Conservation (phyloP, 2,797 vertebrate genomes). For the Onychomys torridus region DNA sequence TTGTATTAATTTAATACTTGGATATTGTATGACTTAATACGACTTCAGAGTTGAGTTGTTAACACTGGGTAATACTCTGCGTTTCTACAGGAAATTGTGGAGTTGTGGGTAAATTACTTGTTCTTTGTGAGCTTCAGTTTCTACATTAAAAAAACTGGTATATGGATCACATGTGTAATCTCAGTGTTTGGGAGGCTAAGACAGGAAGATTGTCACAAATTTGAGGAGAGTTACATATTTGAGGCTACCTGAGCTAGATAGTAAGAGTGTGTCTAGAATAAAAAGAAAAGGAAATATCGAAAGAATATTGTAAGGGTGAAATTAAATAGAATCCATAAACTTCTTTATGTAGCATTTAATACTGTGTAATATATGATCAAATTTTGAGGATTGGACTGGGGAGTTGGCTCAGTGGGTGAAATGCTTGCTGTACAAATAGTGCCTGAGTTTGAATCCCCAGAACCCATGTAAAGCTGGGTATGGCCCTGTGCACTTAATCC, state of each 20-base stretch:
- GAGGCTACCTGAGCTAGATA: not conserved
- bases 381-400: too few species aligned
- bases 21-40: conserved; percentile 35
- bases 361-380: conserved; percentile 8
- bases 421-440: not conserved
- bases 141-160: not conserved
- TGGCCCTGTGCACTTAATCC: not conserved
- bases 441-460: not conserved
- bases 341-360: not conserved
- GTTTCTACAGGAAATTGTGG: not conserved
- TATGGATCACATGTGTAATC: not conserved
- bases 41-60: conserved; percentile 27
- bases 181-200: not conserved
- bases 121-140: conserved; percentile 8
- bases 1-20: conserved; percentile 54
- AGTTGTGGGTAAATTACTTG: conserved; percentile 22
- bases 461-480: not conserved
- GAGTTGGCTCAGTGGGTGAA: too few species aligned
- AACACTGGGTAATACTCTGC: not conserved
- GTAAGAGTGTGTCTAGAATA: not conserved
- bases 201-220: not conserved
- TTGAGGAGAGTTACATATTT: not conserved
- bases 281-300: conserved; percentile 14
- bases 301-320: not conserved
- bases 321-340: not conserved